Base-by-base conservation (phyloP, 1,140 invertebrate species). In the Trichomalopsis sarcophagae region DNA sequence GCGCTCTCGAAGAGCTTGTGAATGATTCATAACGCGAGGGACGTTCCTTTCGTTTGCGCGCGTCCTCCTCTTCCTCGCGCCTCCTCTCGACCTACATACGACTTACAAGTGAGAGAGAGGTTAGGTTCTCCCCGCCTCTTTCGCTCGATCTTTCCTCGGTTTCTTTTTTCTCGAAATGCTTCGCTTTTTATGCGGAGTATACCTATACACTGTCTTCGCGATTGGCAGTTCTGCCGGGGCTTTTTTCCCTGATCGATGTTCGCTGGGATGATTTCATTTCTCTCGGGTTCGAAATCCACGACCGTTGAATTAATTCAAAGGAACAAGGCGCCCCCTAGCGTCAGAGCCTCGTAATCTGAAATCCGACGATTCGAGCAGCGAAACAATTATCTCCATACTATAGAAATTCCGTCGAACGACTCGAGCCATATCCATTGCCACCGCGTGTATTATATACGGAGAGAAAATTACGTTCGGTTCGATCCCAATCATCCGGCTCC, bases 21-120 rank as follows among this genome's bases (percentile, higher is more conserved):
- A 89, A 92, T 91, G 91, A 93, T 92, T 93, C 91, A 92, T 91
- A 90, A 90, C 89, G 87, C 88, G 40, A 83, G 88, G 87, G 87
- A 89, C 87, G 88, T 79, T 62, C 55, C 55, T 62, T 62, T 62
- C 55, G 55, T 86, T 74, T 55, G n/a, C 40, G 36, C 27, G 62
- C 13, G 76, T 83, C 71, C 71, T 21, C 69, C 85, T n/a, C 85
- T 87, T 81, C 74, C 78, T 75, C 27, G 62, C 77, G 21, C 75
- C 68, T 66, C 9, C 73, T 74, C 33, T 80, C 55, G n/a, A 77
- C 73, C 50, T 47, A 83, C n/a, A 77, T 77, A 68, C 14, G 14
- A 27, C 27, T 27, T 27, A 27, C 27, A 27, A 55, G 17, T n/a
- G 17, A 62, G 55, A 62, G 55, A 62, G 13, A 50, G 50, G 78